These are phyloP conservation scores for Gorilla gorilla DNA, from an alignment of 2,113 vertebrate species.

Conservation along the genomic window DNA sequence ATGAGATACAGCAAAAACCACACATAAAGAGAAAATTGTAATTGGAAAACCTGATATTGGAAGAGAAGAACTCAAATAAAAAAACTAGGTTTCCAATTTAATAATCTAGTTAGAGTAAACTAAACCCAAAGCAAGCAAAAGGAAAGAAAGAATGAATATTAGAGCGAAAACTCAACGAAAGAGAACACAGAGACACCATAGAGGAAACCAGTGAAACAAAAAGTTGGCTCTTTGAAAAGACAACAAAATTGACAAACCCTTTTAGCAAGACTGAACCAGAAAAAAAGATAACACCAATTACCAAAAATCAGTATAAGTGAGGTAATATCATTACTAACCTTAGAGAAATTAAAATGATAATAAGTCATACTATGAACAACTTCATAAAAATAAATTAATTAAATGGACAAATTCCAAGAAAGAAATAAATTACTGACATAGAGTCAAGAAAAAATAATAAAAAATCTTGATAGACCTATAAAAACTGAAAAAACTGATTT, in stretches of 20 bases:
- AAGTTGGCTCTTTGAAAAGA: not conserved
- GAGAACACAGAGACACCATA: not conserved
- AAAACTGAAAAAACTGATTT: not conserved
- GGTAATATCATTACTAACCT: not conserved
- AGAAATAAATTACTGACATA: not conserved
- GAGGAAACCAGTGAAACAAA: not conserved
- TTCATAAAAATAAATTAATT: not conserved
- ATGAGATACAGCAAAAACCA: not conserved
- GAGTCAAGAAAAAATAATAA: not conserved
- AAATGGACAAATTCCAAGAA: not conserved
- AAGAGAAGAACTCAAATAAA: not conserved
- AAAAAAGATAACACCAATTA: not conserved
- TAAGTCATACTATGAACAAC: not conserved
- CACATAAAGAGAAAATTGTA: not conserved
- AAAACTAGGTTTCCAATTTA: not conserved
- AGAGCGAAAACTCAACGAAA: not conserved
- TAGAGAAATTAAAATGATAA: constrained; percentile 4
- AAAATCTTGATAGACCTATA: not conserved
- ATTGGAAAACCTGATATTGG: not conserved
- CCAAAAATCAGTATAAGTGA: not conserved
- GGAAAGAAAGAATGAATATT: not conserved
- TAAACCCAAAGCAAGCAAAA: not conserved
- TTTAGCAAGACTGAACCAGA: not conserved
- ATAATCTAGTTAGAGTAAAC: not conserved
- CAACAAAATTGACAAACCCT: not conserved